A percentile compares a stretch with the other conserved stretches of the same genome.
Evolutionary conservation across 2,797 vertebrate species (phyloP).

Genomic region (Synanceia verrucosa): DNA sequence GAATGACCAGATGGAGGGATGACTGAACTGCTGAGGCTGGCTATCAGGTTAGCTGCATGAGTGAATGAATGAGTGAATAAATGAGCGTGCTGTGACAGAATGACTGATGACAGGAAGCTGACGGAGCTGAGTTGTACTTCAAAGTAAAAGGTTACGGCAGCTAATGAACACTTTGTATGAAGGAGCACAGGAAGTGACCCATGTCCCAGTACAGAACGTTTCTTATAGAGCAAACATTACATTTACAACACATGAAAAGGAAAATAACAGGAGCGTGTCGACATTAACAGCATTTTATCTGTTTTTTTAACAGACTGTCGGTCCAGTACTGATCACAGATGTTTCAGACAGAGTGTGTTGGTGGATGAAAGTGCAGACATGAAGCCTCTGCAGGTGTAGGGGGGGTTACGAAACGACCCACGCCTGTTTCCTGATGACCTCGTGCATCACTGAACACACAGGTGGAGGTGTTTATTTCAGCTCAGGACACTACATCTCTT

Average conservation of each 20-base stretch:
- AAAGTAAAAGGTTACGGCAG: conserved; percentile 56
- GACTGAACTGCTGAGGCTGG: conserved; percentile 26
- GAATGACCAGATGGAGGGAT: too few species aligned
- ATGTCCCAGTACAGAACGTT: neutral
- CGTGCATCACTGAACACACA: conserved; percentile 10
- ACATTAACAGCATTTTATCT: too few species aligned
- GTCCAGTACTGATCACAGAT: neutral
- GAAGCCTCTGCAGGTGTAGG: conserved; percentile 21
- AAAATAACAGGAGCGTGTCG: neutral
- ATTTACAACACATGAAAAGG: conserved; percentile 1
- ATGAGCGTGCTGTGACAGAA: conserved; percentile 18
- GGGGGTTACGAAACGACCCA: conserved; percentile 27
- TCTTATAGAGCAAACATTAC: neutral
- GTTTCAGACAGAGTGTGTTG: neutral
- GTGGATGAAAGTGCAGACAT: conserved; percentile 44
- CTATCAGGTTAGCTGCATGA: conserved; percentile 12
- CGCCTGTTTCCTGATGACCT: conserved; percentile 26
- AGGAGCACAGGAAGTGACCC: neutral
- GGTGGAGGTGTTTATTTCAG: conserved; percentile 1
- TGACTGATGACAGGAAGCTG: conserved; percentile 45
- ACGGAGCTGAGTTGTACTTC: conserved; percentile 38
- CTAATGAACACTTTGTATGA: conserved; percentile 39
- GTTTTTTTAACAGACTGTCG: too few species aligned
- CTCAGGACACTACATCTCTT: neutral
- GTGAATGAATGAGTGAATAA: conserved; percentile 21